Conservation (phyloP, 2,113 vertebrate species). For the Xenotilapia leptura region DNA sequence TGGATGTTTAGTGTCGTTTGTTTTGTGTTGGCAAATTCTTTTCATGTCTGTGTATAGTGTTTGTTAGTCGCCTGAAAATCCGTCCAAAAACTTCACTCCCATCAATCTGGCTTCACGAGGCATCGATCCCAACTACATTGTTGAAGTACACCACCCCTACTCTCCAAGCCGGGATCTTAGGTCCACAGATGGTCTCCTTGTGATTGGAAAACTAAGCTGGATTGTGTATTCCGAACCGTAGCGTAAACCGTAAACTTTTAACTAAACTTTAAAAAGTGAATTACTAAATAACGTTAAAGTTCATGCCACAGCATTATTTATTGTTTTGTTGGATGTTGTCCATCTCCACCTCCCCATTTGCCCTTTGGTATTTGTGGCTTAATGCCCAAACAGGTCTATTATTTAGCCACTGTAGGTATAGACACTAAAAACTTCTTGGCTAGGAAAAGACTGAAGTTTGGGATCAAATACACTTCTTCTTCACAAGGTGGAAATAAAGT, state of each 20-base stretch:
- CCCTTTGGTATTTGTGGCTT: neutral
- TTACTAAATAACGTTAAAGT: neutral
- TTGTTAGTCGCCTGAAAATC: neutral
- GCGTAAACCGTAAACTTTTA: neutral
- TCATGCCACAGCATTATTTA: neutral
- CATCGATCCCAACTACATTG: neutral
- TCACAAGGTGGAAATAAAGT: neutral
- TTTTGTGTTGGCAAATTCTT: rapidly evolving
- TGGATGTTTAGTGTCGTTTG: neutral
- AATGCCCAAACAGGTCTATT: neutral
- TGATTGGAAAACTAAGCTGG: rapidly evolving
- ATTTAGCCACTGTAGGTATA: neutral
- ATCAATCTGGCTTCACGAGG: neutral
- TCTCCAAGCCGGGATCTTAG: neutral
- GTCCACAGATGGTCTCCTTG: neutral
- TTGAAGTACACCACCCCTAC: neutral
- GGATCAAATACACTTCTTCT: neutral
- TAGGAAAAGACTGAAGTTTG: neutral
- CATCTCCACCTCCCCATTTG: neutral
- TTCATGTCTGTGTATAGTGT: neutral
- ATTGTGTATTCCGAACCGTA: rapidly evolving
- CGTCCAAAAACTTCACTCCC: neutral
- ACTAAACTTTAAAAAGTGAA: neutral
- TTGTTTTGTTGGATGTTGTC: neutral
- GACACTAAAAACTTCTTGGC: neutral